Base-by-base conservation (phyloP, 2,888 invertebrate species). In the Tenthredo amoena region DNA sequence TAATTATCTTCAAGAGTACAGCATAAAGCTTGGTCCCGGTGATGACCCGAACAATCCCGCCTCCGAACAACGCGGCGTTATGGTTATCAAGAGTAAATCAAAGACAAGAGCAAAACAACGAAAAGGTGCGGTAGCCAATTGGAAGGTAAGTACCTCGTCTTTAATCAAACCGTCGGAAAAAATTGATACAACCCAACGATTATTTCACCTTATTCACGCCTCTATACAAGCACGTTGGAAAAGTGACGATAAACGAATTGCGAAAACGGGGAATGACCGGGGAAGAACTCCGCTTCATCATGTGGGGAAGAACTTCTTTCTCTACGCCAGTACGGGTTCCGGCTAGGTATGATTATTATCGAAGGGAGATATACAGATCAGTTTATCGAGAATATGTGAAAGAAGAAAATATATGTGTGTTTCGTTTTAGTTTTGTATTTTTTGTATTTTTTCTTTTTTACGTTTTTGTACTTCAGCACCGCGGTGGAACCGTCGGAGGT, bases 41-140 rank as follows among this genome's bases (percentile, higher is more conserved):
- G 97, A 97, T 88, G 95, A 95, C 88, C 93, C 93, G 79, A 93
- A 93, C 89, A 97, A 98, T 92, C 97, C 97, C 0, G 96, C 96
- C 0, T 97, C 96, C 86, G 98, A 98, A 93, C 97, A 97, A 89
- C 95, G 99, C 65, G 99, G 99, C 0, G 98, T 99, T 2, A 98
- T 99, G 97, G 98, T 99, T 84, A 99, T 99, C 93, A 99, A 99
- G 94, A 97, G 98, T 88, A 99, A 99, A 91, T 98, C 97, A 88
- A 99, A 99, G 94, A 99, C 99, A 0, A 95, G 98, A 87, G 99
- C 99, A 0, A 97, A 98, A 91, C 99, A 99, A 94, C 95, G 99
- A 87, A 99, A 99, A 93, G 99, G 98, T 0, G 99, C 99, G 2
- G 96, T 99, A 1, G 95, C 96, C 83, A 99, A 99, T 93, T 99